Base-by-base conservation (phyloP, 2,888 invertebrate species). In the Neoscelio sp. region DNA sequence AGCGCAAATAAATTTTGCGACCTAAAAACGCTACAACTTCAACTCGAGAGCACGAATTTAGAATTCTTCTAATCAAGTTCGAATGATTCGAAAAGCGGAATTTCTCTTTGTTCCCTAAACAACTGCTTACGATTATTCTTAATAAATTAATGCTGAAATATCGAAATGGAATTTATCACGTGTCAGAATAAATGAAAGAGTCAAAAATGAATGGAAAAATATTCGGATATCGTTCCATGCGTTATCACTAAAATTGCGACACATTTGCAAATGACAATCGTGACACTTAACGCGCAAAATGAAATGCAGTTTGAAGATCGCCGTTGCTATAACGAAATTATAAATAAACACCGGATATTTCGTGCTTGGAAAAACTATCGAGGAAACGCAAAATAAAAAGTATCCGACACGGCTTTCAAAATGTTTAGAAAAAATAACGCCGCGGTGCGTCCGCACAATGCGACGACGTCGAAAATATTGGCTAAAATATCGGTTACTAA, bases 191-290 rank as follows among this genome's bases (percentile, higher is more conserved):
- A n/a, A n/a, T n/a, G n/a, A n/a, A n/a, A n/a, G n/a, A n/a, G n/a
- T n/a, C n/a, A n/a, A n/a, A n/a, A n/a, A n/a, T n/a, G n/a, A n/a
- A n/a, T n/a, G n/a, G n/a, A n/a, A n/a, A n/a, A n/a, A n/a, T n/a
- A n/a, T n/a, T n/a, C n/a, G n/a, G n/a, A n/a, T n/a, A n/a, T n/a
- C n/a, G n/a, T n/a, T n/a, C n/a, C n/a, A n/a, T n/a, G n/a, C n/a
- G n/a, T n/a, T n/a, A n/a, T n/a, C n/a, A n/a, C n/a, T n/a, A n/a
- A 23, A 44, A 67, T 13, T 54, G 54, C 54, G 20, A 35, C 68
- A 68, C 54, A n/a, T n/a, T 68, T 68, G 68, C 68, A 17, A 38
- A 20, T 56, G 68, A 68, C 68, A 68, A 67, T 54, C 52, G 42
- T 68, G 56, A 54, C 56, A 54, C 70, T 58, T 58, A 70, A 60